Conservation (phyloP, 2,797 vertebrate species). For the Chelmon rostratus region DNA sequence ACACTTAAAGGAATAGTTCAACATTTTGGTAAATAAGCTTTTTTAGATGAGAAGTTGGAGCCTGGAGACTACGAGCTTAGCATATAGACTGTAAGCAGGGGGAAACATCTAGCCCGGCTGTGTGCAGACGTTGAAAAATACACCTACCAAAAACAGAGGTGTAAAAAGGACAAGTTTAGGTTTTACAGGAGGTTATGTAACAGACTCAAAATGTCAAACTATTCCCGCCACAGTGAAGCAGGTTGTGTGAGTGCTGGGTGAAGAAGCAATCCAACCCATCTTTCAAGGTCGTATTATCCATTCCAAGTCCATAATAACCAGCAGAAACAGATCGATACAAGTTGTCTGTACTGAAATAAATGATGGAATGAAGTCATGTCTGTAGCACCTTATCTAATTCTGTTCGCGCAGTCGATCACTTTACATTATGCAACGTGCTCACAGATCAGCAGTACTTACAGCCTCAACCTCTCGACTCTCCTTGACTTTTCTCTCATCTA, state of each 20-base stretch:
- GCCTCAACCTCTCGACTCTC: constrained; percentile 7
- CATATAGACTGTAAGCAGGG: background rate
- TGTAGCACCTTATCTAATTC: background rate
- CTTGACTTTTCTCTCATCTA: background rate
- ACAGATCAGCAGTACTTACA: background rate
- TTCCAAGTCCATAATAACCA: background rate
- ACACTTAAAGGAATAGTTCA: background rate
- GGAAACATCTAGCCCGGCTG: background rate
- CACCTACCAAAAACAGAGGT: background rate
- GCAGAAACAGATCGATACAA: background rate
- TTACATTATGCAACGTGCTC: constrained; percentile 12
- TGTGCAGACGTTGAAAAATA: background rate
- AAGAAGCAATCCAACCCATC: background rate
- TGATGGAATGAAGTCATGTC: background rate
- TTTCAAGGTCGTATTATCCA: constrained; percentile 5
- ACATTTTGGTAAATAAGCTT: background rate
- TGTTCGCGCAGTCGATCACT: background rate
- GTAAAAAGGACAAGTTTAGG: background rate
- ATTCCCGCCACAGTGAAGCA: background rate
- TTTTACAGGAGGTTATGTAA: background rate
- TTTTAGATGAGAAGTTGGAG: background rate
- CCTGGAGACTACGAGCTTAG: background rate
- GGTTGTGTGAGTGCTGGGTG: background rate
- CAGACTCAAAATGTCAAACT: background rate
- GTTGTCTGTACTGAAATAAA: constrained; percentile 6